Conservation (phyloP, 2,888 invertebrate genomes). For the Adela reaumurella region DNA sequence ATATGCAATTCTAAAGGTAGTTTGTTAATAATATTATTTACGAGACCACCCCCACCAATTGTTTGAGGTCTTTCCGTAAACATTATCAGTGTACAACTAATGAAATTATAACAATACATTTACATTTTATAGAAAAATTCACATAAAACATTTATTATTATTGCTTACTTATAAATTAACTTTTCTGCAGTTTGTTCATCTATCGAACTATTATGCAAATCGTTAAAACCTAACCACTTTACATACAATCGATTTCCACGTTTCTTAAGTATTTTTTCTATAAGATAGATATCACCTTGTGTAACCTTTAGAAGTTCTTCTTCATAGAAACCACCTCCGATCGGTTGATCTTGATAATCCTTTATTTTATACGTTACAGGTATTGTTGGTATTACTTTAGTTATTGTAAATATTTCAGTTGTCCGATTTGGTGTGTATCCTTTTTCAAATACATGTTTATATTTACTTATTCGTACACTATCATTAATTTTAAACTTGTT, state of each 20-base stretch:
- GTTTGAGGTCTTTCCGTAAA: too few relatives aligned
- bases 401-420: slow-evolving; percentile 18
- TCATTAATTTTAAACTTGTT: slow-evolving; percentile 13
- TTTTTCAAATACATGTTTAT: slow-evolving; percentile 13
- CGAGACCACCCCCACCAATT: too few relatives aligned
- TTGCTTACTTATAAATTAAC: too few relatives aligned
- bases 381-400: slow-evolving; percentile 13
- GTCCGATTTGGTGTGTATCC: slow-evolving; percentile 19
- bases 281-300: slow-evolving; percentile 16
- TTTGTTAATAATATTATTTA: too few relatives aligned
- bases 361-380: slow-evolving; percentile 16
- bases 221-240: slow-evolving; percentile 18
- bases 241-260: slow-evolving; percentile 15
- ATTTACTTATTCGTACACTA: slow-evolving; percentile 15
- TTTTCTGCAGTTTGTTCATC: not conserved
- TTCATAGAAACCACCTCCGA: slow-evolving; percentile 20
- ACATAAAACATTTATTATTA: too few relatives aligned
- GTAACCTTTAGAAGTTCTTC: slow-evolving; percentile 17
- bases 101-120: too few relatives aligned
- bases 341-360: slow-evolving; percentile 15
- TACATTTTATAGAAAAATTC: too few relatives aligned
- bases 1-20: too few relatives aligned
- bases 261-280: slow-evolving; percentile 18
- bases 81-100: too few relatives aligned
- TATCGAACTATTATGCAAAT: slow-evolving; percentile 18